Percentiles rank a stretch among this genome's conserved stretches.
phyloP scores from a whole-genome alignment of 2,888 invertebrate genomes.

The Ormyrus rosae region DNA sequence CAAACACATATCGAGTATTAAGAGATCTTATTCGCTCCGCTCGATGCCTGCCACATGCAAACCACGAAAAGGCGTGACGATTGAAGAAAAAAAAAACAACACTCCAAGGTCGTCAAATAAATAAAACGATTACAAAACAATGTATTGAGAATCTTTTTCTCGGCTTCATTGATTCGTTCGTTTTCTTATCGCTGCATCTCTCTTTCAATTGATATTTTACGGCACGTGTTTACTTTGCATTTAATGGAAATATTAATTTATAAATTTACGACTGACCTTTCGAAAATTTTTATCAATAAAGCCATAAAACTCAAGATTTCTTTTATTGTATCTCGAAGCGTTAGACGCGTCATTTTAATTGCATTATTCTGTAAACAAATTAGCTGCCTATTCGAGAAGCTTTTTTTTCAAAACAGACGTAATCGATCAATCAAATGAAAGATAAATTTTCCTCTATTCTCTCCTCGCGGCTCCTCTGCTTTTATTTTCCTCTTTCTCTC shows the following conservation, averaged over 20 bases:
- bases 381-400: no score
- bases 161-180: not conserved
- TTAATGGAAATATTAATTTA: not conserved
- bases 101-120: constrained; percentile 16
- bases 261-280: no score
- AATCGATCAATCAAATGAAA: not conserved
- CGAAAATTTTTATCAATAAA: no score
- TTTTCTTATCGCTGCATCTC: not conserved
- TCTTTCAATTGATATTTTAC: not conserved
- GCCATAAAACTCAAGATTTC: no score
- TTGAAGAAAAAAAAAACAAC: not conserved
- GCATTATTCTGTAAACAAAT: no score
- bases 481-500: constrained; percentile 10
- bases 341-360: no score
- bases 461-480: not conserved
- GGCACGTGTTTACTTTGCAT: not conserved
- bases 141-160: not conserved
- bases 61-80: not conserved
- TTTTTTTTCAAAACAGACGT: no score
- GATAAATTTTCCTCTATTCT: not conserved
- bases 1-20: constrained; percentile 1
- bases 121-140: constrained; percentile 18
- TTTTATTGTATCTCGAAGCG: not conserved
- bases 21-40: not conserved
- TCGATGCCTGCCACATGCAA: not conserved